phyloP scores from a whole-genome alignment of 2,888 invertebrate genomes.

The Andricus quercusramuli region DNA sequence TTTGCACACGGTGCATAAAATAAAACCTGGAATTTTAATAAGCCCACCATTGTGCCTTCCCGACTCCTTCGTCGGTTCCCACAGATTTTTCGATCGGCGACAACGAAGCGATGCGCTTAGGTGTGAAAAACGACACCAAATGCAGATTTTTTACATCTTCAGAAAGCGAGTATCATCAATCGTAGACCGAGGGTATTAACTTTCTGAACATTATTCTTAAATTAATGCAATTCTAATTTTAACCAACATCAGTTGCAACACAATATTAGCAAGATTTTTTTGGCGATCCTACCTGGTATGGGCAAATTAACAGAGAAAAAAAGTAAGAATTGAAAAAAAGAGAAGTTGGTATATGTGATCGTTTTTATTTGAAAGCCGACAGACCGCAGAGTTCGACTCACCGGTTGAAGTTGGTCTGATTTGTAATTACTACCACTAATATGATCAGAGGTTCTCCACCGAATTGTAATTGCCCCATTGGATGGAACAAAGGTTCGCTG shows the following conservation, averaged over 20 bases:
- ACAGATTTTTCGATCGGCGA: slow-evolving; percentile 64
- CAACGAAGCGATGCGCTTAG: slow-evolving; percentile 56
- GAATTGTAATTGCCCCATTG: slow-evolving; percentile 11
- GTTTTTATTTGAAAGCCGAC: background rate
- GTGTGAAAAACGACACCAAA: slow-evolving; percentile 32
- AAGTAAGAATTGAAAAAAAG: background rate
- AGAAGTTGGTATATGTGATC: background rate
- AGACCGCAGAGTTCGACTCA: background rate
- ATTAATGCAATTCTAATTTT: background rate
- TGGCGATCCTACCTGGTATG: background rate
- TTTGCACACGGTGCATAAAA: slow-evolving; percentile 68
- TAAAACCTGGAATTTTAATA: slow-evolving; percentile 74
- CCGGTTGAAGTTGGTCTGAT: slow-evolving; percentile 53
- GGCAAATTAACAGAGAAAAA: background rate
- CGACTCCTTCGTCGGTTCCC: slow-evolving; percentile 60
- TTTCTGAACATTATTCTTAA: background rate
- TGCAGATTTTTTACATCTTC: slow-evolving; percentile 31
- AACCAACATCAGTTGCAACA: background rate
- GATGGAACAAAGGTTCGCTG: slow-evolving; percentile 45
- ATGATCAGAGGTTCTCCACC: slow-evolving; percentile 63
- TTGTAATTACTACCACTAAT: slow-evolving; percentile 70
- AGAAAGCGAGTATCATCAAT: slow-evolving; percentile 6
- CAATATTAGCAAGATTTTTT: background rate
- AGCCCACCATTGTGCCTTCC: slow-evolving; percentile 70
- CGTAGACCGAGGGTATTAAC: slow-evolving; percentile 3